Base-by-base conservation (phyloP, 2,888 invertebrate species). In the Drosophila nr. medialis region DNA sequence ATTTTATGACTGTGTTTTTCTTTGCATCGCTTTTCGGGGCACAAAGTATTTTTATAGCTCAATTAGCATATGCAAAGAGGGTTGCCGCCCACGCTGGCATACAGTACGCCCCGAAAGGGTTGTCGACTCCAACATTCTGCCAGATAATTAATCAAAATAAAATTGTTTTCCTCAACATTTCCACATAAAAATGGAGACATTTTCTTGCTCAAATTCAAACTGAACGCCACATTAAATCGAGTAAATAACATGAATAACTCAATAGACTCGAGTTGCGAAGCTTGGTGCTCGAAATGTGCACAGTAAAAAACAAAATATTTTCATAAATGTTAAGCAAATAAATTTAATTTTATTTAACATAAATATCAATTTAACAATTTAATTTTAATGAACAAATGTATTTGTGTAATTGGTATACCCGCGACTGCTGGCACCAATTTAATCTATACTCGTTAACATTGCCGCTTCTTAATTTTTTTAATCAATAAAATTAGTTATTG, bases 1-100 rank as follows among this genome's bases (percentile, higher is more conserved):
- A 72, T 80, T 81, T 88, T 88, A 86, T 81, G 83, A 64, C 81
- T 83, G 64, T 86, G 83, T 88, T 83, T 83, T 83, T 72, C 62
- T 63, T 74, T 61, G 54, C 71, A 66, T 71, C 63, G 64, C 32
- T 59, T 51, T 68, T 66, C 64, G 63, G 59, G 66, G 42, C 87
- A 83, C 87, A 87, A 85, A 87, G 88, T 87, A 83, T 84, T 88
- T 86, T 86, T 86, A 86, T 86, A 75, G 86, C 89, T 88, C 89
- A 86, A 86, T 86, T 86, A 86, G 86, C 86, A 85, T 85, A 85
- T 81, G 84, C 79, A 68, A 76, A 64, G 76, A 61, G 62, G 48
- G 62, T 59, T 50, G 65, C 21, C 51, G 34, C 64, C 50, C 32
- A 29, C 32, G 10, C 11, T n/a, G 7, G n/a, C 38, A 11, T n/a